Base-by-base conservation (phyloP, 2,888 invertebrate genomes). In the Meliscaeva auricollis region DNA sequence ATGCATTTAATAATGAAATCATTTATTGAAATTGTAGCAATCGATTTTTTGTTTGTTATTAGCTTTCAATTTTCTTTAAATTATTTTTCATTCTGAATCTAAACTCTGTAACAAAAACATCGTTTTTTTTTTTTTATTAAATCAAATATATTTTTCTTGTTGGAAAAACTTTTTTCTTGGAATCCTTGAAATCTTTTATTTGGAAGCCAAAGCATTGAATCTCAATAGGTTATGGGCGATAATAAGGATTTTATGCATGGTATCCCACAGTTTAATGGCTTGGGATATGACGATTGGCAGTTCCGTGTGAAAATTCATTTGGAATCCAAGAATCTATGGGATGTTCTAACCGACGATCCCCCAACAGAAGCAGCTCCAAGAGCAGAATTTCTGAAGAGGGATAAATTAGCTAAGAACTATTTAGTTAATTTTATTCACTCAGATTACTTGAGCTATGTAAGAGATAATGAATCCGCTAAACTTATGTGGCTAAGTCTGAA, bases 321-420 rank as follows among this genome's bases (percentile, higher is more conserved):
- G 44, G 44, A 44, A 44, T 44, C 44, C 13, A 44, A 44, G 44
- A 44, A 15, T 44, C 15, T 44, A 15, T 44, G 44, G 44, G 44
- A 44, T 15, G 44, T 44, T 44, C 44, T 44, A 44, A 44, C 44
- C 44, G 44, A 44, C 44, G n/a, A 44, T n/a, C 44, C 44, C 44
- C 44, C 44, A 44, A 44, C 13, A 44, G 15, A 44, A n/a, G 44
- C 13, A 44, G 15, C n/a, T 44, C n/a, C 15, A n/a, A 44, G 44
- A n/a, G 15, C n/a, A 13, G 44, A 13, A 44, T 44, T 44, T 44
- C 13, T 44, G 15, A 44, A 44, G 15, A 44, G 44, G 15, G 44
- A 44, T 20, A 48, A 15, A 17, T 1, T 48, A 17, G 20, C 48
- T 48, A 17, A 48, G 20, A 48, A 17, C 17, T 48, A n/a, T 48